Percentiles rank a stretch among this genome's conserved stretches.
Evolutionary conservation across 2,797 vertebrate genomes (phyloP).

Genomic region (Melanotaenia boesemani): DNA sequence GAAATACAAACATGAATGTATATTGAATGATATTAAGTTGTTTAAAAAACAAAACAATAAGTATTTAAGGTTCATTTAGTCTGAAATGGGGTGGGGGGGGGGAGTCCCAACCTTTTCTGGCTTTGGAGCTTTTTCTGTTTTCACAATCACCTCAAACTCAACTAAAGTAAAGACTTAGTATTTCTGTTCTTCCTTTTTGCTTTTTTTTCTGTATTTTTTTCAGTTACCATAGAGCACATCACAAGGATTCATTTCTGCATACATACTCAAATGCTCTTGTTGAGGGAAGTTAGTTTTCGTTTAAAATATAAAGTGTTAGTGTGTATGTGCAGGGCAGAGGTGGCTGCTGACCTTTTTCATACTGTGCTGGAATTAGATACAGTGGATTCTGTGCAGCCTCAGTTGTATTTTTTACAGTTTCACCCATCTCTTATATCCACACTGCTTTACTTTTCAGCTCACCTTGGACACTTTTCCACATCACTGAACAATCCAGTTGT

Average conservation of each 20-base stretch:
- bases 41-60: background rate
- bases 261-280: background rate
- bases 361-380: slow-evolving; percentile 30
- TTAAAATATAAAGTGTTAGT: background rate
- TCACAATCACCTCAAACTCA: background rate
- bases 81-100: background rate
- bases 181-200: background rate
- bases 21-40: background rate
- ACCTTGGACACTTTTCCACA: slow-evolving; percentile 52
- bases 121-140: background rate
- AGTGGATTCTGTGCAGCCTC: slow-evolving; percentile 30
- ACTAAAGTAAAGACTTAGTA: background rate
- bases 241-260: background rate
- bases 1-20: background rate
- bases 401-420: slow-evolving; percentile 29
- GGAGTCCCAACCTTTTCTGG: background rate
- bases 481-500: slow-evolving; percentile 53
- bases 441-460: slow-evolving; percentile 44
- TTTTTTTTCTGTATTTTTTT: background rate
- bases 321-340: slow-evolving; percentile 12
- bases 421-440: slow-evolving; percentile 51
- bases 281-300: background rate
- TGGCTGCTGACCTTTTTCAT: slow-evolving; percentile 32
- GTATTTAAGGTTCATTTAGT: background rate
- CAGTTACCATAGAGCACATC: too few species aligned